Evolutionary conservation across 2,888 invertebrate genomes (phyloP).

Genomic region (Kuschelorhynchus macadamiae): DNA sequence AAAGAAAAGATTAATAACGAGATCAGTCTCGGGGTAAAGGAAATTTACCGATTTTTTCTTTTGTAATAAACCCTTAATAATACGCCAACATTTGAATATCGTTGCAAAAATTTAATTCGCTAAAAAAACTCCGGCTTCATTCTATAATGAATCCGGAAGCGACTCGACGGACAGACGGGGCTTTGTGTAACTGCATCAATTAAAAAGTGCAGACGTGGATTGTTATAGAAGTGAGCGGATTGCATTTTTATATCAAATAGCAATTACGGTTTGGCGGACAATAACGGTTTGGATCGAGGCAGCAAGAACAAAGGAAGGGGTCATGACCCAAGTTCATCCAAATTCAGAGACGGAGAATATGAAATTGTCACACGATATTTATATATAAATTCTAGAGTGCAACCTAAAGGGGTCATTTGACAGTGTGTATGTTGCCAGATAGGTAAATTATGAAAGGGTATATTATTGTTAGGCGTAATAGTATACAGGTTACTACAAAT

Average conservation of each 20-base stretch:
- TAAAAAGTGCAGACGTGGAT: not conserved
- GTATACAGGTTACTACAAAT: too few species aligned
- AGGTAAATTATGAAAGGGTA: too few species aligned
- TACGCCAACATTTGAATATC: too few species aligned
- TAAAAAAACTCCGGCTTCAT: not conserved
- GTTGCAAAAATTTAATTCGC: not conserved
- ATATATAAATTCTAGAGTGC: too few species aligned
- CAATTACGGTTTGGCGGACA: not conserved
- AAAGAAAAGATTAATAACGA: too few species aligned
- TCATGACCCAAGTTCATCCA: not conserved
- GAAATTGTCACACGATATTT: too few species aligned
- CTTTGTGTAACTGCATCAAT: not conserved
- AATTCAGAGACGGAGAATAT: not conserved
- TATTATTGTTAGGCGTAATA: too few species aligned
- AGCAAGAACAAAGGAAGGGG: not conserved
- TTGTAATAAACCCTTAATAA: too few species aligned
- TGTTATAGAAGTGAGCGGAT: not conserved
- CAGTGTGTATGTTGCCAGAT: too few species aligned
- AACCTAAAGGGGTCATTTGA: too few species aligned
- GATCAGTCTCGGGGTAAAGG: too few species aligned
- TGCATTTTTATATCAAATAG: not conserved
- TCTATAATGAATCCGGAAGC: not conserved
- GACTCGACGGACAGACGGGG: not conserved
- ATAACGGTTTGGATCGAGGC: not conserved
- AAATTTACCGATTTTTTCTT: too few species aligned